These are phyloP conservation scores for Archivesica marissinica DNA, from an alignment of 1,140 invertebrate genomes.

Conservation along the genomic window DNA sequence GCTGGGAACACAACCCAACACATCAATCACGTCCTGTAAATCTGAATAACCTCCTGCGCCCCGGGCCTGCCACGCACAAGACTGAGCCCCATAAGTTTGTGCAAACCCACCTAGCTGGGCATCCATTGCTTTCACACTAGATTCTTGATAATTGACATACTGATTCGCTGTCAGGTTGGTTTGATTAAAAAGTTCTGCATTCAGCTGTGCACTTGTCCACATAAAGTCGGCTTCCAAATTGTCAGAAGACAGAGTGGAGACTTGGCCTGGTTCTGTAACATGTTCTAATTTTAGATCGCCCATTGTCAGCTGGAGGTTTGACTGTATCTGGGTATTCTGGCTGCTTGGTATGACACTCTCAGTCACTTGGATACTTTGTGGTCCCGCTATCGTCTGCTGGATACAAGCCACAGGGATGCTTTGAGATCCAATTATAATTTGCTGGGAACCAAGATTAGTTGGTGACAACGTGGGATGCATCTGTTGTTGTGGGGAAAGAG, in stretches of 20 bases:
- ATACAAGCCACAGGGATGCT: background rate
- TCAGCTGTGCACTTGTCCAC: background rate
- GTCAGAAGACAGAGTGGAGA: conserved; percentile 1
- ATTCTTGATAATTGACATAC: background rate
- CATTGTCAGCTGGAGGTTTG: conserved; percentile 25
- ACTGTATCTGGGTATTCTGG: background rate
- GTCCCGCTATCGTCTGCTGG: background rate
- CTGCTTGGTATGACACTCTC: background rate
- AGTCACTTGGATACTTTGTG: background rate
- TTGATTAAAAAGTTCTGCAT: conserved; percentile 1
- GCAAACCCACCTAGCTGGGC: background rate
- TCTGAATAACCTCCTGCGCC: conserved; percentile 6
- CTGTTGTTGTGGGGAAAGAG: conserved; percentile 15
- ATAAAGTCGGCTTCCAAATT: conserved; percentile 8
- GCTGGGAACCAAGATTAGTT: background rate
- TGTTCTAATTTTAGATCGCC: conserved; percentile 23
- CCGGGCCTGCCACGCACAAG: background rate
- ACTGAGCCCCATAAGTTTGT: background rate
- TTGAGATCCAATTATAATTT: background rate
- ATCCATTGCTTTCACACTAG: background rate
- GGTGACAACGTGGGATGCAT: background rate
- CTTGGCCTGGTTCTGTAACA: conserved; percentile 8
- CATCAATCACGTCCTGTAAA: conserved; percentile 36
- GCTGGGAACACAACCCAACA: conserved; percentile 10
- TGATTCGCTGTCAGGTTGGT: background rate